A percentile compares a stretch with the other conserved stretches of the same genome.
phyloP scores from a whole-genome alignment of 1,140 invertebrate species.

The Drosophila arizonae region DNA sequence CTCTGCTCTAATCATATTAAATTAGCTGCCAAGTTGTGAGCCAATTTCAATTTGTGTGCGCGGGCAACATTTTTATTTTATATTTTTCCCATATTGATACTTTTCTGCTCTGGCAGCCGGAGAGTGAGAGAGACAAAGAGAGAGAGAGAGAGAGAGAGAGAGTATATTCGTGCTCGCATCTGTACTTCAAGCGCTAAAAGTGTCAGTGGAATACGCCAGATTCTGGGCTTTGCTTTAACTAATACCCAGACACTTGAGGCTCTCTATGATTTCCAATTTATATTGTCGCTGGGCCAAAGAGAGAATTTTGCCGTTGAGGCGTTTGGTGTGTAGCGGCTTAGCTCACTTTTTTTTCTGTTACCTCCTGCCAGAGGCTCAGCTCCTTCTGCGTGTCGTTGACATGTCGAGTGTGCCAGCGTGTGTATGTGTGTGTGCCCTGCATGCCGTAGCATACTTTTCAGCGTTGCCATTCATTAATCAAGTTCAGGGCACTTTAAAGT shows the following conservation, averaged over 20 bases:
- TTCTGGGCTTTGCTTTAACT: too few species aligned
- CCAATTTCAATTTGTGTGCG: conserved; percentile 70
- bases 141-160: too few species aligned
- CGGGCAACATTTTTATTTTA: conserved; percentile 40
- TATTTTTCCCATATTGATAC: not conserved
- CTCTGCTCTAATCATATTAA: conserved; percentile 57
- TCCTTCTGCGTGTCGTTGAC: conserved; percentile 61
- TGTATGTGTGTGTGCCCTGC: conserved; percentile 28
- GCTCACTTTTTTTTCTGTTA: conserved; percentile 16
- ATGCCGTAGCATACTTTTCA: conserved; percentile 69
- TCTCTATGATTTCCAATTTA: not conserved
- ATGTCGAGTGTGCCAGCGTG: conserved; percentile 46
- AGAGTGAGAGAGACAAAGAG: too few species aligned
- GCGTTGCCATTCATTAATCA: conserved; percentile 76
- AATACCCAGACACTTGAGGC: too few species aligned
- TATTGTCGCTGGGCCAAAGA: not conserved
- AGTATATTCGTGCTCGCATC: not conserved
- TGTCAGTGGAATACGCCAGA: too few species aligned
- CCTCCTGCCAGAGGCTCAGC: conserved; percentile 1
- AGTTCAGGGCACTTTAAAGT: conserved; percentile 78
- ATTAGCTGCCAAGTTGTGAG: conserved; percentile 73
- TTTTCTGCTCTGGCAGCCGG: not conserved
- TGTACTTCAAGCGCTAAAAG: too few species aligned
- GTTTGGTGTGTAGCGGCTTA: not conserved
- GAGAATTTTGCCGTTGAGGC: not conserved